Conservation (phyloP, 2,888 invertebrate genomes). For the Morpho helenor region DNA sequence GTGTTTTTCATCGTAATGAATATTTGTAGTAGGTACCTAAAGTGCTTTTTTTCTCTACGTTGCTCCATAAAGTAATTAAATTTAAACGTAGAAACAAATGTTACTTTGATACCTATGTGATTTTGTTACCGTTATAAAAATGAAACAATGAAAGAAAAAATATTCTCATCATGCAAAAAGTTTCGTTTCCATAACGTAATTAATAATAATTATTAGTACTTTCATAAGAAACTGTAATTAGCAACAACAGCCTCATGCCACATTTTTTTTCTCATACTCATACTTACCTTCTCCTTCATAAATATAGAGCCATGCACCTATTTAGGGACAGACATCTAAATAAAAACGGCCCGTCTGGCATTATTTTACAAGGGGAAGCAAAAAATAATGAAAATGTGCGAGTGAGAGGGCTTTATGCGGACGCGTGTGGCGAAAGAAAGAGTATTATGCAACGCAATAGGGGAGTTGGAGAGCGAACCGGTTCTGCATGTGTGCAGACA, state of each 20-base stretch:
- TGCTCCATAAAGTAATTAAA: no score
- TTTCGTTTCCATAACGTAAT: conserved; percentile 9
- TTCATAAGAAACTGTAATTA: conserved; percentile 28
- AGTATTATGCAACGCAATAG: conserved; percentile 59
- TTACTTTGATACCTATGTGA: no score
- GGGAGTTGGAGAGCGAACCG: conserved; percentile 72
- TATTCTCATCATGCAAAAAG: conserved; percentile 4
- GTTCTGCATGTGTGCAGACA: conserved; percentile 74
- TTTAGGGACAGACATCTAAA: conserved; percentile 59
- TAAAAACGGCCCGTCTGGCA: conserved; percentile 67
- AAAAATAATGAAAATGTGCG: conserved; percentile 74
- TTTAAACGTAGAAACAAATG: no score
- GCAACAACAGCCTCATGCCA: conserved; percentile 42
- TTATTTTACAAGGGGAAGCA: conserved; percentile 72
- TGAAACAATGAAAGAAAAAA: neutral
- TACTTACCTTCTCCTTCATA: conserved; percentile 50
- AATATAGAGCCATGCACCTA: conserved; percentile 46
- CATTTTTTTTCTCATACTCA: conserved; percentile 35
- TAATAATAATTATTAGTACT: neutral
- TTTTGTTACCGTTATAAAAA: no score
- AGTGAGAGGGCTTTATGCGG: conserved; percentile 59
- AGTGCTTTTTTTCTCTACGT: no score
- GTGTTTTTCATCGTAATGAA: no score
- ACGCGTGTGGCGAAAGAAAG: conserved; percentile 66
- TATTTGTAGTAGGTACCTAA: no score